Evolutionary conservation across 2,888 invertebrate species (phyloP).

Genomic region (Spilarctia lutea): DNA sequence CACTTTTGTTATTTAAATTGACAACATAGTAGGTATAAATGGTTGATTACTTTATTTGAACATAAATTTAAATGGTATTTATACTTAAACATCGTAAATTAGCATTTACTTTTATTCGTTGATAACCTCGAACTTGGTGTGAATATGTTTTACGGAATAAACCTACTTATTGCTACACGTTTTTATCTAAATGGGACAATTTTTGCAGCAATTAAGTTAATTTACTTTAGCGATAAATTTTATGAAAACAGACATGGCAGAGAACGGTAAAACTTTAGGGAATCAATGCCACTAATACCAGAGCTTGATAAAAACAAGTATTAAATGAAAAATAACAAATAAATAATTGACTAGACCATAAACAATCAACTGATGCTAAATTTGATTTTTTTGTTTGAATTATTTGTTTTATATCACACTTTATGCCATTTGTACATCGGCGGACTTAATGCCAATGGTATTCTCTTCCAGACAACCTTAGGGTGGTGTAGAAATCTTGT

Average conservation of each 20-base stretch:
- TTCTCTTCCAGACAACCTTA: no score
- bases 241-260: no score
- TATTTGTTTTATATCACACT: no score
- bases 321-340: not conserved
- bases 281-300: no score
- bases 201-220: not conserved
- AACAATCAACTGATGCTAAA: not conserved
- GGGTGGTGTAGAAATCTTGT: no score
- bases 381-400: no score
- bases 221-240: no score
- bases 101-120: conserved; percentile 20
- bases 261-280: no score
- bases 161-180: not conserved
- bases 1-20: conserved; percentile 15
- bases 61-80: not conserved
- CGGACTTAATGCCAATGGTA: no score
- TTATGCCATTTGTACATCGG: no score
- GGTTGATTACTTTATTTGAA: conserved; percentile 3
- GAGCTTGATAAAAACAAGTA: no score
- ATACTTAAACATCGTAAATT: conserved; percentile 21
- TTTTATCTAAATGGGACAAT: not conserved
- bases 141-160: not conserved
- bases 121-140: conserved; percentile 30
- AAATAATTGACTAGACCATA: not conserved
- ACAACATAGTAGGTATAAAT: not conserved